Conservation (phyloP, 2,113 vertebrate species). For the Danio rerio region GRCz12tu NC_133182.1:18639501-18640000, state of each 20-base stretch:
- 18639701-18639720: background rate
- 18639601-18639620: slow-evolving; percentile 4
- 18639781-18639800: slow-evolving; percentile 41
- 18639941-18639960: background rate
- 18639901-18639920: background rate
- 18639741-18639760: background rate
- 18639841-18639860: slow-evolving; percentile 15
- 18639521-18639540: background rate
- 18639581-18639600: background rate
- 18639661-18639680: background rate
- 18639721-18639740: background rate
- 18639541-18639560: background rate
- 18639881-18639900: background rate
- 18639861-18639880: background rate
- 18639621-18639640: slow-evolving; percentile 30
- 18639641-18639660: slow-evolving; percentile 3
- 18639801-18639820: slow-evolving; percentile 22
- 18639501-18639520: too few species aligned
- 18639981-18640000: slow-evolving; percentile 29
- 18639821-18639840: background rate
- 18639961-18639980: background rate
- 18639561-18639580: background rate
- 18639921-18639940: background rate
- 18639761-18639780: background rate
- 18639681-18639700: background rate